Percentiles rank a stretch among this genome's conserved stretches.
phyloP scores from a whole-genome alignment of 2,888 invertebrate species.

The Conistra vaccinii region DNA sequence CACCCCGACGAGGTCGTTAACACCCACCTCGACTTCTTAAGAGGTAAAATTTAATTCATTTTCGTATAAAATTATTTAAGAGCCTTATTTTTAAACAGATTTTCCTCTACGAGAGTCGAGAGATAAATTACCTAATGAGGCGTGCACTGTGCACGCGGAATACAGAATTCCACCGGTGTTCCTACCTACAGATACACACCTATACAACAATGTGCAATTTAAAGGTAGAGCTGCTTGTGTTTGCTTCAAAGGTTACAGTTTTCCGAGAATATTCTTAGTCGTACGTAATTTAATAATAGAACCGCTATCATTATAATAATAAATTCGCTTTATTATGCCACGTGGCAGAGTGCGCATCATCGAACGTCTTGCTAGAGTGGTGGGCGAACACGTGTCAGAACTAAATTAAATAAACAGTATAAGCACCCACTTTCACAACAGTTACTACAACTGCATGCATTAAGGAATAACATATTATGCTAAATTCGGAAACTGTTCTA shows the following conservation, averaged over 20 bases:
- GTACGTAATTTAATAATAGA: conserved; percentile 4
- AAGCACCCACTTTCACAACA: conserved; percentile 16
- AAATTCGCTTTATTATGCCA: conserved; percentile 24
- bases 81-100: conserved; percentile 25
- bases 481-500: conserved; percentile 8
- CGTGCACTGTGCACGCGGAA: conserved; percentile 33
- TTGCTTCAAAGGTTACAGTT: conserved; percentile 15
- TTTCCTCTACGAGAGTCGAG: conserved; percentile 27
- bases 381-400: conserved; percentile 55
- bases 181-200: neutral
- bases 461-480: neutral
- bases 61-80: neutral
- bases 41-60: conserved; percentile 87
- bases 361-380: conserved; percentile 30
- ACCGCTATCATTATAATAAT: conserved; percentile 15
- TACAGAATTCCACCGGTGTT: neutral
- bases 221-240: conserved; percentile 7
- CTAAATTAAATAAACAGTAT: conserved; percentile 21
- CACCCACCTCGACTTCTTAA: conserved; percentile 95
- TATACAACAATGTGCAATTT: conserved; percentile 23
- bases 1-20: conserved; percentile 95
- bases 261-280: conserved; percentile 1
- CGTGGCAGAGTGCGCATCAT: conserved; percentile 43
- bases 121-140: conserved; percentile 42
- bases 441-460: neutral